Conservation (phyloP, 2,113 vertebrate species). For the Cyanoliseus patagonus region DNA sequence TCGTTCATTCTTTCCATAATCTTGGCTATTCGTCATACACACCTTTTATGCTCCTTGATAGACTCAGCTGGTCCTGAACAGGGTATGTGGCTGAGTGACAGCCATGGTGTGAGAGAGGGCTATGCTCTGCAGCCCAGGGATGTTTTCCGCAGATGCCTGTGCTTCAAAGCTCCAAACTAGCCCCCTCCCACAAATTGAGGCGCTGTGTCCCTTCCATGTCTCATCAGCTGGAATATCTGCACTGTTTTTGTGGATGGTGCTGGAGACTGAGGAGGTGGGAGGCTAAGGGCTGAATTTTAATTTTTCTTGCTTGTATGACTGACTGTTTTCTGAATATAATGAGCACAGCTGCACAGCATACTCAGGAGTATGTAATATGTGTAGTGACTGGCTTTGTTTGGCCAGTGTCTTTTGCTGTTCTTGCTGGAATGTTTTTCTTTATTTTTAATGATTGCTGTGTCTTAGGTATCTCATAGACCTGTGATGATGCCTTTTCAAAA, state of each 20-base stretch:
- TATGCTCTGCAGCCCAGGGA: rapidly evolving
- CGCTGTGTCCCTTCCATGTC: not conserved
- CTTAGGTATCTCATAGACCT: not conserved
- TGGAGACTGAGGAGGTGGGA: not conserved
- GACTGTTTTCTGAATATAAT: not conserved
- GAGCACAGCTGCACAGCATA: not conserved
- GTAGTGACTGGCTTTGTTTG: not conserved
- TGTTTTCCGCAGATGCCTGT: not conserved
- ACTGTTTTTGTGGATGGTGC: not conserved
- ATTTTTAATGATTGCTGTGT: not conserved
- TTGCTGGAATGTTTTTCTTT: not conserved
- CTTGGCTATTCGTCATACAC: not conserved
- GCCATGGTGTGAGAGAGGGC: not conserved
- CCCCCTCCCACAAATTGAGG: not conserved
- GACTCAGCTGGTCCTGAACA: not conserved
- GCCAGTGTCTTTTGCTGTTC: not conserved
- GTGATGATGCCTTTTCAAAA: not conserved
- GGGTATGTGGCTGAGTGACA: not conserved
- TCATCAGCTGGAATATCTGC: not conserved
- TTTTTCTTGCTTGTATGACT: not conserved
- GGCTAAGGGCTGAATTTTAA: not conserved
- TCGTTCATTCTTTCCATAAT: not conserved
- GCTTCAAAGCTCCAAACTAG: not conserved
- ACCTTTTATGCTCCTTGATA: not conserved
- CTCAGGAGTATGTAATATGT: not conserved